These are phyloP conservation scores for Psilopsiagon aurifrons DNA, from an alignment of 2,113 vertebrate genomes.

Conservation along the genomic window DNA sequence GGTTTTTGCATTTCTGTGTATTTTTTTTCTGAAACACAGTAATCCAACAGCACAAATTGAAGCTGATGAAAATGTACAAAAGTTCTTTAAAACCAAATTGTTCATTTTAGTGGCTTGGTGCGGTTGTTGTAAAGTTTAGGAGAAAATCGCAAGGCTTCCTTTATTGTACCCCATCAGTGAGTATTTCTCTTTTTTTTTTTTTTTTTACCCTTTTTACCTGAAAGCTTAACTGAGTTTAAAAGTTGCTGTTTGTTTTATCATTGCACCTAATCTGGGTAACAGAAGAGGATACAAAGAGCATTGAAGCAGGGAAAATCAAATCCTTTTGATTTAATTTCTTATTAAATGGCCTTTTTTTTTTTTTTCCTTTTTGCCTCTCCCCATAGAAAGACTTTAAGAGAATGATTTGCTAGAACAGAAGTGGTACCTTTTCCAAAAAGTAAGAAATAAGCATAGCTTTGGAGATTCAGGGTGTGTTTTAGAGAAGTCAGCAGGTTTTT, in stretches of 20 bases:
- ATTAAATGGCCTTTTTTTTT: not conserved
- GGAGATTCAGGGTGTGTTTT: constrained; percentile 77
- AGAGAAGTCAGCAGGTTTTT: not conserved
- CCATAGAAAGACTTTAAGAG: constrained; percentile 31
- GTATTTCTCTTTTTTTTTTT: not conserved
- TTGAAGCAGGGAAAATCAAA: not conserved
- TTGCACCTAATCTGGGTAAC: not conserved
- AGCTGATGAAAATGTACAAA: constrained; percentile 69
- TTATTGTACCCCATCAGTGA: not conserved
- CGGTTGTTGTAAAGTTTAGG: not conserved
- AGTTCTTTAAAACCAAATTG: constrained; percentile 42
- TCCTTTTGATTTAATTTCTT: constrained; percentile 9
- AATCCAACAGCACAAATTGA: constrained; percentile 50
- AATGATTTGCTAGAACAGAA: constrained; percentile 51
- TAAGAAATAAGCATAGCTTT: constrained; percentile 71
- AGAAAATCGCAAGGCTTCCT: constrained; percentile 11
- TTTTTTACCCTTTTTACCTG: not conserved
- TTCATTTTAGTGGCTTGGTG: constrained; percentile 49
- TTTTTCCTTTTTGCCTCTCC: not conserved
- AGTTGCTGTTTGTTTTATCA: not conserved
- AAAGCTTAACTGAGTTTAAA: constrained; percentile 9
- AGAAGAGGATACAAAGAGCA: not conserved
- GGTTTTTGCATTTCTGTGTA: constrained; percentile 53
- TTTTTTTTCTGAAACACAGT: constrained; percentile 49
- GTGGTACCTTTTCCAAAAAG: constrained; percentile 71